Base-by-base conservation (phyloP, 2,797 vertebrate species). In the Acomys russatus region DNA sequence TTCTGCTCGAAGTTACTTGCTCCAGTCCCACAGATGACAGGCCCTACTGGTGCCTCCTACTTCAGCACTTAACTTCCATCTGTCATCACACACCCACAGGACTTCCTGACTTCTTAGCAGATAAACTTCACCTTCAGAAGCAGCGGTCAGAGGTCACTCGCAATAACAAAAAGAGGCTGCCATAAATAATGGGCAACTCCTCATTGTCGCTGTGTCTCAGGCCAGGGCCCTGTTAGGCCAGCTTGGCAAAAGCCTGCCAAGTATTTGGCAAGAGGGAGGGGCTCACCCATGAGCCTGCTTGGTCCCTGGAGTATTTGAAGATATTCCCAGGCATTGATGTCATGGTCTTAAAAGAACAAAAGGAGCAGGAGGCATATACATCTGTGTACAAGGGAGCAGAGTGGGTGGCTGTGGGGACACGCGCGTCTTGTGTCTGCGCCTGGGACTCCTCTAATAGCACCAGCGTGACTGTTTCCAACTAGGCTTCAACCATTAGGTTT, bases 161-260 rank as follows among this genome's bases (percentile, higher is more conserved):
- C 33, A 61, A 78, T 15, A 44, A 84, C 85, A 90, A 88, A 87
- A 83, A 66, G 25, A 96, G 54, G 59, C 84, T 70, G 38, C 73
- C 90, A 88, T 91, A 91, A 97, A 95, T 93, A 96, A 96, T 30
- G 35, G n/a, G 54, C 14, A 88, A 54, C 6, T 64, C 70, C 30
- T 71, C 79, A 85, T 78, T 96, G 97, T 88, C 86, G 54, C 82
- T 6, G 23, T 92, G 38, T 79, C 68, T 92, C 51, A 14, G 78
- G 25, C 33, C 51, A 93, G 70, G 71, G 30, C 71, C 74, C 87
- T 44, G n/a, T 84, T 89, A 86, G 78, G 88, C 73, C 73, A 61
- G 78, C 56, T 90, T 94, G 88, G 11, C 54, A 80, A 95, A 96
- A 54, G 68, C 12, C 89, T 96, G 59, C 78, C 93, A 93, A 94